Percentiles rank a stretch among this genome's conserved stretches.
Conservation (phyloP, 2,113 vertebrate species). For the Coturnix japonica region DNA sequence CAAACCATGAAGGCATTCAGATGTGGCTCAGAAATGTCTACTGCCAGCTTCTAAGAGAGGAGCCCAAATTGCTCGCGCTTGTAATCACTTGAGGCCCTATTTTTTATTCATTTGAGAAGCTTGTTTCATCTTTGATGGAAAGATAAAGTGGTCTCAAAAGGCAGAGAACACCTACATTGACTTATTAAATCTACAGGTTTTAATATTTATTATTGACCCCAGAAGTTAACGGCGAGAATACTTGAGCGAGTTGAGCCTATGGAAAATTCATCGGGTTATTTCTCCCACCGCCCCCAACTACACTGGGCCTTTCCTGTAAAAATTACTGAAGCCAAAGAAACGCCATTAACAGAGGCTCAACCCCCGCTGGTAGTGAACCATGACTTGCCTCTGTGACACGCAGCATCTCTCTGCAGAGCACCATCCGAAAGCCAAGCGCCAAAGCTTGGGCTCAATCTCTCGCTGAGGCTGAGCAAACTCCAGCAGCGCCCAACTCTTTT, state of each 20-base stretch:
- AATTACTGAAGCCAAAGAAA: slow-evolving; percentile 30
- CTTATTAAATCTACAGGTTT: slow-evolving; percentile 65
- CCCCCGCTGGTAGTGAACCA: neutral
- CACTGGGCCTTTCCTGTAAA: neutral
- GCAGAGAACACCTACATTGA: slow-evolving; percentile 60
- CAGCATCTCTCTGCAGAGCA: slow-evolving; percentile 59
- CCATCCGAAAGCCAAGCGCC: slow-evolving; percentile 50
- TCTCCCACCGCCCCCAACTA: neutral
- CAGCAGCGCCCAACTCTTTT: slow-evolving; percentile 18
- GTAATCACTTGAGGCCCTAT: slow-evolving; percentile 73
- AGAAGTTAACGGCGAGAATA: slow-evolving; percentile 9
- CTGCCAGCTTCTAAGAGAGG: slow-evolving; percentile 47
- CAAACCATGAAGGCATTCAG: slow-evolving; percentile 43
- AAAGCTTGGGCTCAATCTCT: slow-evolving; percentile 25
- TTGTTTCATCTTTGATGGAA: slow-evolving; percentile 53
- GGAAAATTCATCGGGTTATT: slow-evolving; percentile 57
- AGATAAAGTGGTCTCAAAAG: slow-evolving; percentile 68
- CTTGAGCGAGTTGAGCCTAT: slow-evolving; percentile 12
- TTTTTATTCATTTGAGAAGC: slow-evolving; percentile 73
- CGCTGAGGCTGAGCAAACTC: slow-evolving; percentile 13
- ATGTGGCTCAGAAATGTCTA: slow-evolving; percentile 48
- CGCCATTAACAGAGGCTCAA: neutral
- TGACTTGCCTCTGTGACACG: slow-evolving; percentile 49
- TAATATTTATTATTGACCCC: slow-evolving; percentile 67
- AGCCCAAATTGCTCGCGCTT: slow-evolving; percentile 64